A percentile compares a stretch with the other conserved stretches of the same genome.
Conservation (phyloP, 2,113 vertebrate genomes). For the Ivindomyrus marchei region DNA sequence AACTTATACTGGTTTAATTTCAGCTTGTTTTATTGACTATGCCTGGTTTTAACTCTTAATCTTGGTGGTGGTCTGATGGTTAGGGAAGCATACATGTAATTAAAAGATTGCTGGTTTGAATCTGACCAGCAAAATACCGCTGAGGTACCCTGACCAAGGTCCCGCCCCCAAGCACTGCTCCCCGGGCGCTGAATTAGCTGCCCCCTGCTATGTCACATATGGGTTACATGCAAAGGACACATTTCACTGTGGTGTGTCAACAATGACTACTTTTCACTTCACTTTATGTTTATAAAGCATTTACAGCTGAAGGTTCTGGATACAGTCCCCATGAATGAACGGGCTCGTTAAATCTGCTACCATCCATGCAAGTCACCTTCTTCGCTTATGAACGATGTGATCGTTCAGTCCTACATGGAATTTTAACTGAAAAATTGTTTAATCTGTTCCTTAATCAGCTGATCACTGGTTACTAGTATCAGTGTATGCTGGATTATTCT, state of each 20-base stretch:
- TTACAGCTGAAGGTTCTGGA: background rate
- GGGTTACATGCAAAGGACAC: no score
- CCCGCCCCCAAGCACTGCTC: no score
- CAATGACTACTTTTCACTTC: no score
- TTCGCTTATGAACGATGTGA: background rate
- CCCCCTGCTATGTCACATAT: no score
- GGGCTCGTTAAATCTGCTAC: background rate
- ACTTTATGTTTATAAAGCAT: background rate
- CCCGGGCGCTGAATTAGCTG: no score
- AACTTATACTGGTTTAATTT: background rate
- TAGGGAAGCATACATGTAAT: background rate
- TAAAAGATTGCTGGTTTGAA: background rate
- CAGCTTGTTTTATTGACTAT: background rate
- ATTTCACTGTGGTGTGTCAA: no score
- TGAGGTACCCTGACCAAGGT: no score
- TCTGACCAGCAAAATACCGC: no score
- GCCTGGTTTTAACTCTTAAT: background rate
- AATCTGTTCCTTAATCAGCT: background rate
- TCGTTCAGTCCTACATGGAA: background rate
- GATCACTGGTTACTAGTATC: background rate
- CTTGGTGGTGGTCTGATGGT: no score
- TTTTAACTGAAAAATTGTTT: background rate
- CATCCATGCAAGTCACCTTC: background rate
- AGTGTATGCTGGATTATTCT: background rate
- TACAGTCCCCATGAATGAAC: background rate